Evolutionary conservation across 2,888 invertebrate species (phyloP).

Genomic region (Pristionchus japonicus): DNA sequence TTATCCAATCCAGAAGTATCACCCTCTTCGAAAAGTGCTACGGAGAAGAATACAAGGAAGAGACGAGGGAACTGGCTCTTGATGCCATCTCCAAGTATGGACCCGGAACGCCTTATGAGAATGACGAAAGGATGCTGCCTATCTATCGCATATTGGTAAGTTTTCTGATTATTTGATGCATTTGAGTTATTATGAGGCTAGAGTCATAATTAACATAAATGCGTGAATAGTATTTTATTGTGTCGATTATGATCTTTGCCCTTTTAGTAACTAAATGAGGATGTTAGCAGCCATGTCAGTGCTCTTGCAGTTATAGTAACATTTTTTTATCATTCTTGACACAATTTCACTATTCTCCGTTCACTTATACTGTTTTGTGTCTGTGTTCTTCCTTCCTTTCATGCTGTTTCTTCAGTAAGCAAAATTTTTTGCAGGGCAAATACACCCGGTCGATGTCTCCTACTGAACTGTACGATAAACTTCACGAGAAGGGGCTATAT

Average conservation of each 20-base stretch:
- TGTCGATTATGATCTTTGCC: too few relatives aligned
- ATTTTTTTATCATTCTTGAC: too few relatives aligned
- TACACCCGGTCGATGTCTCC: conserved; percentile 48
- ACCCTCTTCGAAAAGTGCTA: conserved; percentile 20
- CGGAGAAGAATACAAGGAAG: conserved; percentile 37
- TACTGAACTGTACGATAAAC: conserved; percentile 48
- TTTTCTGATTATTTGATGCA: background rate
- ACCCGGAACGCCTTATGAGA: conserved; percentile 50
- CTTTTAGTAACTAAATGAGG: too few relatives aligned
- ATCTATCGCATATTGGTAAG: conserved; percentile 49
- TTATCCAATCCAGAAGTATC: background rate
- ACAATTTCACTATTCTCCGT: too few relatives aligned
- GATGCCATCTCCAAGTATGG: conserved; percentile 48
- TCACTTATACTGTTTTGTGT: too few relatives aligned
- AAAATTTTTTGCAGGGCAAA: conserved; percentile 47
- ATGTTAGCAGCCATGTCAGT: too few relatives aligned
- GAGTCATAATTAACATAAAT: too few relatives aligned
- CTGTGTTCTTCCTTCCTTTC: too few relatives aligned
- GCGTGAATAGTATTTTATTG: too few relatives aligned
- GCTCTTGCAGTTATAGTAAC: too few relatives aligned
- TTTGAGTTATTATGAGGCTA: background rate
- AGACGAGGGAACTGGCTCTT: conserved; percentile 32
- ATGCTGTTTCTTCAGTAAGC: too few relatives aligned
- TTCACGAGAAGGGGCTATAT: conserved; percentile 44
- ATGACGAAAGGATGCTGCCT: conserved; percentile 49